phyloP scores from a whole-genome alignment of 1,140 invertebrate species.

The Marisa cornuarietis region DNA sequence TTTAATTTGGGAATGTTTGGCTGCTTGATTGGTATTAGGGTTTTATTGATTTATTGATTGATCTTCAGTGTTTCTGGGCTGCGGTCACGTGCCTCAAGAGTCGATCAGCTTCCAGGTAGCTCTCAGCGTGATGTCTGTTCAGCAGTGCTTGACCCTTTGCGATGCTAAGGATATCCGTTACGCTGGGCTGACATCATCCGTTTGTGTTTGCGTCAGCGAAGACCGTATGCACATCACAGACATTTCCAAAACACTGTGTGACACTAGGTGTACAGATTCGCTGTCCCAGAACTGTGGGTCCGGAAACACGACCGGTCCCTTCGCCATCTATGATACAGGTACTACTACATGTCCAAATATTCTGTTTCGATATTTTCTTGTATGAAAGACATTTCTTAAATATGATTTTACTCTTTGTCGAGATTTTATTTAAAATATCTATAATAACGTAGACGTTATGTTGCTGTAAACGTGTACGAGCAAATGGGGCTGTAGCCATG shows the following conservation, averaged over 20 bases:
- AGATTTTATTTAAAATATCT: no score
- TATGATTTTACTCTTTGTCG: no score
- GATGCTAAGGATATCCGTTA: conserved; percentile 4
- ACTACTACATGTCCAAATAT: no score
- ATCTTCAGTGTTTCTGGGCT: conserved; percentile 9
- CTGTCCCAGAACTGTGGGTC: conserved; percentile 7
- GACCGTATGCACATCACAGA: neutral
- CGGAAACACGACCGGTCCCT: neutral
- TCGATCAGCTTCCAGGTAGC: conserved; percentile 9
- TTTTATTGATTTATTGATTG: neutral
- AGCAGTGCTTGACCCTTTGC: conserved; percentile 19
- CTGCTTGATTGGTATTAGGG: no score
- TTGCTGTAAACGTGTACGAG: no score
- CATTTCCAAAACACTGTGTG: neutral
- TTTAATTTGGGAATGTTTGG: no score
- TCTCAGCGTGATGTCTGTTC: conserved; percentile 2
- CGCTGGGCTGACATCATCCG: neutral
- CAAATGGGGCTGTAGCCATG: no score
- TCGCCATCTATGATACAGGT: conserved; percentile 13
- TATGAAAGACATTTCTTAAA: no score
- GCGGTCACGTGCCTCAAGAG: neutral
- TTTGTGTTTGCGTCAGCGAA: conserved; percentile 10
- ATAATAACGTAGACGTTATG: no score
- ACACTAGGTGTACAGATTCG: neutral
- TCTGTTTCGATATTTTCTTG: no score